phyloP scores from a whole-genome alignment of 1,140 invertebrate genomes.

The Zaprionus gabonicus region DNA sequence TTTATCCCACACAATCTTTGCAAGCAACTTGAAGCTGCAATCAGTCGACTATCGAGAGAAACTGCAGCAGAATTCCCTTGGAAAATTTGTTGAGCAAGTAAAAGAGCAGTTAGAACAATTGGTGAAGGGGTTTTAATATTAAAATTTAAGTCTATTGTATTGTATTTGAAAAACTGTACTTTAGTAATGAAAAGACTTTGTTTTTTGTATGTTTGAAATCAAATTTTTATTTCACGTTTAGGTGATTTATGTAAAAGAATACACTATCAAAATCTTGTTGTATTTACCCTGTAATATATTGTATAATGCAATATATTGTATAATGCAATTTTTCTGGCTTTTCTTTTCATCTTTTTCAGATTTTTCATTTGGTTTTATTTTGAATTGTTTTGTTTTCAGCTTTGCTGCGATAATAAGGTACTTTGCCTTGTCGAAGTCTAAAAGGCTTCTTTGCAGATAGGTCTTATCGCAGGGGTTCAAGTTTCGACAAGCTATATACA shows the following conservation, averaged over 20 bases:
- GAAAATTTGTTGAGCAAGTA: not conserved
- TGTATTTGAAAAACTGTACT: not conserved
- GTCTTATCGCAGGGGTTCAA: conserved; percentile 68
- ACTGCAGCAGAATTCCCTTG: not conserved
- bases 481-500: conserved; percentile 41
- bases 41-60: conserved; percentile 2
- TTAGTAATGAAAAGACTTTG: not conserved
- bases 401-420: conserved; percentile 39
- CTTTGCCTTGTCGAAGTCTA: conserved; percentile 49
- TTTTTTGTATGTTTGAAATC: not conserved
- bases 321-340: not conserved
- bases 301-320: no score
- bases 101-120: conserved; percentile 2
- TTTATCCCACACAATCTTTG: conserved; percentile 25
- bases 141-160: not conserved
- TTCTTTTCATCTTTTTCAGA: conserved; percentile 6
- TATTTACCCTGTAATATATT: no score
- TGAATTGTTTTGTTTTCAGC: conserved; percentile 21
- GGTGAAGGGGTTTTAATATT: not conserved
- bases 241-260: not conserved
- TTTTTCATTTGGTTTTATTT: conserved; percentile 6
- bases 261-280: no score
- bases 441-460: conserved; percentile 48
- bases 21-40: not conserved
- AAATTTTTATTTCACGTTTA: not conserved